Evolutionary conservation across 2,888 invertebrate species (phyloP), one percentile per base, ranked within the genome.

Genomic region (Pegoplata infirma): DNA sequence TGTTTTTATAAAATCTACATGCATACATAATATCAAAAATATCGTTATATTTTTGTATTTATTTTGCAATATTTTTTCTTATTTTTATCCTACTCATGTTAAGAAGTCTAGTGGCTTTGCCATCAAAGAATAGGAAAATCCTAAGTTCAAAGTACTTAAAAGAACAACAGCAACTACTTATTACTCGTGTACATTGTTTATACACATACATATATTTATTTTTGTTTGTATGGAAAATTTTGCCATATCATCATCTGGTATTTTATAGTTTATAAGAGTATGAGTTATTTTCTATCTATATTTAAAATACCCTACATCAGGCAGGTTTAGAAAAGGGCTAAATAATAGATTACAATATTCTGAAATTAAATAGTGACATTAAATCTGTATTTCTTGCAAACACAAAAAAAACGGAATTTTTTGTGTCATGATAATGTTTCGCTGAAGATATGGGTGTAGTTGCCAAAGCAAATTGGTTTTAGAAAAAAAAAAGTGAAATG

Each of bases 71-170:
- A n/a, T 55, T 10, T 0, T 23, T 32, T 55, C 6, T n/a, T n/a
- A n/a, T n/a, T n/a, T n/a, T n/a, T n/a, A n/a, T 51, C n/a, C 23
- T 32, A 19, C 53, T 71, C 55, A 46, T 71, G n/a, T 21, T n/a
- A 5, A 21, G 40, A 17, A 23, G 17, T 1, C 12, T n/a, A 40
- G 36, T 40, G n/a, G 36, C 8, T 25, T 23, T 23, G 17, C 12
- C 7, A 21, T 32, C 16, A 19, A n/a, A 51, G 23, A 12, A n/a
- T 4, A 10, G 16, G 23, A 64, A 21, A 23, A 23, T 16, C 6
- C 12, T 58, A 17, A 51, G 73, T 73, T 73, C 58, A 73, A 64
- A 73, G 64, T 66, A 49, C 64, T 73, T 36, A 8, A 23, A 17
- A 5, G 25, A 21, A 28, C 12, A 56, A 49, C 23, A 32, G 19